Conservation (phyloP, 2,797 vertebrate genomes). For the Acomys russatus region DNA sequence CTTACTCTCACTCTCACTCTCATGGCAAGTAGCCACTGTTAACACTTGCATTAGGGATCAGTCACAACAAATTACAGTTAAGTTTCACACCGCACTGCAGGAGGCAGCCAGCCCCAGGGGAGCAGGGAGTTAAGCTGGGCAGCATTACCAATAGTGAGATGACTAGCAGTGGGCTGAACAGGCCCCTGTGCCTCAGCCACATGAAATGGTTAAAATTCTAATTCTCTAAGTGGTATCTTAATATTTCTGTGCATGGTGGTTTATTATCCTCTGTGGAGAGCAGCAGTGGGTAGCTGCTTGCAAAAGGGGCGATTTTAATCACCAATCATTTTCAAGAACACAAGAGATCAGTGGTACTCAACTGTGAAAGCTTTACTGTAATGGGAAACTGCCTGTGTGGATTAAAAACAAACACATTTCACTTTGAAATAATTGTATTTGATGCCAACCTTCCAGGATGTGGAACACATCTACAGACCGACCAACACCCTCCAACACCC, state of each 20-base stretch:
- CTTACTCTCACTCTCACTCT: constrained; percentile 79
- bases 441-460: constrained; percentile 52
- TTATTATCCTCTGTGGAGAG: constrained; percentile 67
- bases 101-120: constrained; percentile 45
- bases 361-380: constrained; percentile 56
- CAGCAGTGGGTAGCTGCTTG: constrained; percentile 69
- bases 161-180: constrained; percentile 50
- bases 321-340: constrained; percentile 78
- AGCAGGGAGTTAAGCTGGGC: constrained; percentile 33
- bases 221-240: constrained; percentile 46
- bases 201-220: constrained; percentile 53
- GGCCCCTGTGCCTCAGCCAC: background rate
- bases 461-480: background rate
- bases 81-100: constrained; percentile 35
- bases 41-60: constrained; percentile 80
- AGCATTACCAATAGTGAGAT: constrained; percentile 55
- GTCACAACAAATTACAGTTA: constrained; percentile 83
- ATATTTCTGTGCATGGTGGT: constrained; percentile 66
- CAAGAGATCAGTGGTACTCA: constrained; percentile 73
- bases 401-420: constrained; percentile 76
- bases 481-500: background rate
- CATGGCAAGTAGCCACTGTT: constrained; percentile 83
- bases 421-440: constrained; percentile 66
- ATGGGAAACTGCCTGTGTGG: constrained; percentile 70
- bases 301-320: constrained; percentile 67